Conservation (phyloP, 2,888 invertebrate genomes). For the Amblyjoppa fuscipennis region DNA sequence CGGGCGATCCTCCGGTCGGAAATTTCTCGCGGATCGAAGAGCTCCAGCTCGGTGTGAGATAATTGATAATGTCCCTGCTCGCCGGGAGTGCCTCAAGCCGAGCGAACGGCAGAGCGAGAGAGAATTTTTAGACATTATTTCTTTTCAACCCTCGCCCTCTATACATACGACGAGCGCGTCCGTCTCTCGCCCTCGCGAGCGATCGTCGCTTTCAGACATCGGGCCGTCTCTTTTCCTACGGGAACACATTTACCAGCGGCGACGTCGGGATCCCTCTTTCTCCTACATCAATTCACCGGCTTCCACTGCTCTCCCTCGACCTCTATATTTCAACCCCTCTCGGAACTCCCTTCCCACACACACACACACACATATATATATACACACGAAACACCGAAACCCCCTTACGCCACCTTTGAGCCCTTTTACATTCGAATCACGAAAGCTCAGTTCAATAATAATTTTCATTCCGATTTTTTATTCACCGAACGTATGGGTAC, state of each 20-base stretch:
- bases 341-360: conserved; percentile 11
- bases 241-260: conserved; percentile 27
- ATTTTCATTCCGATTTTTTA: conserved; percentile 51
- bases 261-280: conserved; percentile 36
- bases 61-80: conserved; percentile 48
- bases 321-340: conserved; percentile 52
- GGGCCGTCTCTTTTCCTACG: conserved; percentile 20
- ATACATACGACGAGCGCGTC: background rate
- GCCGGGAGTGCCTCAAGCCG: background rate
- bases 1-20: background rate
- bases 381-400: background rate
- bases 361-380: background rate
- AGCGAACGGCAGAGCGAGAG: background rate
- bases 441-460: conserved; percentile 52
- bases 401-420: conserved; percentile 24
- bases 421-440: conserved; percentile 53
- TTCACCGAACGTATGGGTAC: background rate
- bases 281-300: conserved; percentile 44
- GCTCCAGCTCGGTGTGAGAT: conserved; percentile 32
- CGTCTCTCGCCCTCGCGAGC: conserved; percentile 20
- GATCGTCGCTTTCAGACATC: conserved; percentile 34
- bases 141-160: conserved; percentile 40
- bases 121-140: conserved; percentile 49
- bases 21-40: conserved; percentile 14
- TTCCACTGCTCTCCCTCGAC: conserved; percentile 26